Base-by-base conservation (phyloP, 2,113 vertebrate species). In the Lamprologus sp. region DNA sequence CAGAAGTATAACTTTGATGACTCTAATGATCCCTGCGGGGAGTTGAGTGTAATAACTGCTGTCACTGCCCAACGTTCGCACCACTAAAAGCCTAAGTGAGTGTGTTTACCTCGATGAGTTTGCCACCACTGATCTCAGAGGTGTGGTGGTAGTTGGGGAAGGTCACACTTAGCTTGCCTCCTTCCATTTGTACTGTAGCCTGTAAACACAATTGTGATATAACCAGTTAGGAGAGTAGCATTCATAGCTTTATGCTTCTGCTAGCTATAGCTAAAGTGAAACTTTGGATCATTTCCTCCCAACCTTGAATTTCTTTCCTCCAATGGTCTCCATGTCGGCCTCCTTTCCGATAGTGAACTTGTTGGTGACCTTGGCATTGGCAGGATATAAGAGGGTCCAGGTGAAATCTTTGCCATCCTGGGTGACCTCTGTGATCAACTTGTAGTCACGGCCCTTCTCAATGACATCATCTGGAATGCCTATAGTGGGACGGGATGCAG, bases 261-360 rank as follows among this genome's bases (percentile, higher is more conserved):
- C 51, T n/a, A 17, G 7, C 17, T 47, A 37, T 12, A 60, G 35
- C 15, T 83, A 23, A 6, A 28, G 13, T 28, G 14, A 51, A 51
- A 0, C 26, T 73, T 31, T 79, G 8, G 15, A 14, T 31, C 19
- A 23, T 40, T 82, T 85, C 19, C 13, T 4, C 63, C 92, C 91
- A 90, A 99, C 99, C 97, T 99, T 98, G 94, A 99, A 98, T 83
- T 97, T 98, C 96, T 96, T 99, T 35, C 98, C 98, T n/a, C 96
- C 96, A n/a, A 98, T 94, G 82, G 97, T 98, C 90, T 98, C 97
- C 96, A 99, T 97, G 19, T 99, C 97, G 0, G 95, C 86, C 83
- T 99, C 98, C 88, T 97, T 95, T 93, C 95, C 97, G 2, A 98
- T 56, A 21, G 94, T 95, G 94, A 99, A 99, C 15, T 86, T 96